These are phyloP conservation scores for Eilema griseolum DNA, from an alignment of 2,888 invertebrate species.

Conservation along the genomic window DNA sequence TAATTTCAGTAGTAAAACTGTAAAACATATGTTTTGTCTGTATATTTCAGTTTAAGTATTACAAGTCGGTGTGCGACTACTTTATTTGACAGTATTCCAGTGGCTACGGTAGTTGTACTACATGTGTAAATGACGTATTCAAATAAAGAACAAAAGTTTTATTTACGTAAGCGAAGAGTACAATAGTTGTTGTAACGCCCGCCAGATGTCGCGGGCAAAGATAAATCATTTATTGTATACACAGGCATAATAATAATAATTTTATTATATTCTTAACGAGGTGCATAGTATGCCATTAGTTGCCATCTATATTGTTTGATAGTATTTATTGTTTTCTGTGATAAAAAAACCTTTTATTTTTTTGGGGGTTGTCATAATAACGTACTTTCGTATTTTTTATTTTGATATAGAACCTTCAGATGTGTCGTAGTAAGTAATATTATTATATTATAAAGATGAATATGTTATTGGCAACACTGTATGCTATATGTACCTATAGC, in stretches of 20 bases:
- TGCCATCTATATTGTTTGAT: constrained; percentile 80
- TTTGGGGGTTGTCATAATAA: constrained; percentile 51
- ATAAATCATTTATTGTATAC: constrained; percentile 21
- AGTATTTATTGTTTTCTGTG: constrained; percentile 85
- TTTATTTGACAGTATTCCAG: constrained; percentile 20
- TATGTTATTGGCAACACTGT: constrained; percentile 45
- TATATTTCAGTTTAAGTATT: constrained; percentile 19
- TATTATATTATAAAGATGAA: constrained; percentile 38
- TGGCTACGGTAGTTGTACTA: not conserved
- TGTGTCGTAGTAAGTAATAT: constrained; percentile 44
- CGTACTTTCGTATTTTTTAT: constrained; percentile 43
- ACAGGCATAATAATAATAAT: constrained; percentile 43
- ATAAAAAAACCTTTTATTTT: constrained; percentile 70
- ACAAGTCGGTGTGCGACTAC: constrained; percentile 9
- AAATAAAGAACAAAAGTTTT: constrained; percentile 15
- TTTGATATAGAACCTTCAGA: constrained; percentile 49
- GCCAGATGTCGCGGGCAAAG: not conserved
- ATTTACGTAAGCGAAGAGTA: constrained; percentile 20
- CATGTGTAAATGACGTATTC: not conserved
- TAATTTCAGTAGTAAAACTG: constrained; percentile 13
- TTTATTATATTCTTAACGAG: constrained; percentile 61
- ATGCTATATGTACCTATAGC: constrained; percentile 29
- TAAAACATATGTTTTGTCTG: constrained; percentile 27
- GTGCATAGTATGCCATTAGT: constrained; percentile 77
- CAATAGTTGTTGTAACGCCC: constrained; percentile 19